Percentiles rank a stretch among this genome's conserved stretches.
phyloP scores from a whole-genome alignment of 2,888 invertebrate species.

The Oxycera nigricornis region DNA sequence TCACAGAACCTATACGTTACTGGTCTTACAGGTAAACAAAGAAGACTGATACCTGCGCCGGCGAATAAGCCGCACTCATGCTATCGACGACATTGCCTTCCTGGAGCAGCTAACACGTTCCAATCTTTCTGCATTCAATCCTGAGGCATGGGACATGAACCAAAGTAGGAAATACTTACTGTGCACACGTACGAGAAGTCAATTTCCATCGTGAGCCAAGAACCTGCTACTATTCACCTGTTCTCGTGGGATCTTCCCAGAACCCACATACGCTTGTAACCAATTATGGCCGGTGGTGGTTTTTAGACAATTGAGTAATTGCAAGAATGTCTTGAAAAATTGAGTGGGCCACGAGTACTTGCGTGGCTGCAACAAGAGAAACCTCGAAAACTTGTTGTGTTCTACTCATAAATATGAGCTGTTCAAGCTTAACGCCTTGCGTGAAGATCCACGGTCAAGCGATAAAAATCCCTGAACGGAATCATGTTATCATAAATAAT shows the following conservation, averaged over 20 bases:
- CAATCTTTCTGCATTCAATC: too few relatives aligned
- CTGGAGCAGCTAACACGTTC: neutral
- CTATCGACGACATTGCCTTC: conserved; percentile 6
- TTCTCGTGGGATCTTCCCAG: neutral
- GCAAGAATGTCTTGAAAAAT: conserved; percentile 11
- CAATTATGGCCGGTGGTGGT: conserved; percentile 2
- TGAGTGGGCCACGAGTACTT: neutral
- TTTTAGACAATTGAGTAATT: conserved; percentile 13
- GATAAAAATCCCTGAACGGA: too few relatives aligned
- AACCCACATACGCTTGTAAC: neutral
- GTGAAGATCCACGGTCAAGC: too few relatives aligned
- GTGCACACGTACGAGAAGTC: conserved; percentile 1
- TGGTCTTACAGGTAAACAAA: conserved; percentile 5
- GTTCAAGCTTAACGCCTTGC: neutral
- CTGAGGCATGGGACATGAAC: neutral
- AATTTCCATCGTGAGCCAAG: conserved; percentile 16
- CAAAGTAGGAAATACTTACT: conserved; percentile 11
- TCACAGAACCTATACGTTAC: conserved; percentile 6
- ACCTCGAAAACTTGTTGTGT: neutral
- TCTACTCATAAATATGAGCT: neutral
- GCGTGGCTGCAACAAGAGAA: neutral
- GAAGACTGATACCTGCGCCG: neutral
- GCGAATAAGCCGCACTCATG: conserved; percentile 15
- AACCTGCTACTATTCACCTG: conserved; percentile 14
- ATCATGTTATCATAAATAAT: too few relatives aligned